A percentile compares a stretch with the other conserved stretches of the same genome.
phyloP scores from a whole-genome alignment of 2,113 vertebrate species.

The Plecturocebus donacophilus region DNA sequence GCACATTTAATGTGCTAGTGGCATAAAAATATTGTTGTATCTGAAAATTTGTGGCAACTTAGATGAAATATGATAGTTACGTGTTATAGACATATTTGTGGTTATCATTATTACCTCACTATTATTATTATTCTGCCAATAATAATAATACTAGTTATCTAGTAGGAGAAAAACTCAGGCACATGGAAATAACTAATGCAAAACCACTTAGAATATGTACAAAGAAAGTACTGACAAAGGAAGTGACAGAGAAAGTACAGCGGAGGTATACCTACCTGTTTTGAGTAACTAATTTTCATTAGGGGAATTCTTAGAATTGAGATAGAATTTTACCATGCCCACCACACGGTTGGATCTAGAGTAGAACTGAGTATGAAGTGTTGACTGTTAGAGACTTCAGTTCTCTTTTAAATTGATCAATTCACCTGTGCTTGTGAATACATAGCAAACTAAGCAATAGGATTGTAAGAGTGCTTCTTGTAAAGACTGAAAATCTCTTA shows the following conservation, averaged over 20 bases:
- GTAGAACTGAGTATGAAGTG: background rate
- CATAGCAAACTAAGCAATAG: background rate
- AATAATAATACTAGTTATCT: no score
- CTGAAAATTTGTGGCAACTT: background rate
- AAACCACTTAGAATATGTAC: background rate
- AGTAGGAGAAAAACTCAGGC: background rate
- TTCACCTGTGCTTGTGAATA: constrained; percentile 1
- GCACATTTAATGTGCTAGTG: background rate
- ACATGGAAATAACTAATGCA: background rate
- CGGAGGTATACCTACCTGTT: background rate
- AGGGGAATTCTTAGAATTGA: background rate
- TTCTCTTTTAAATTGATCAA: background rate
- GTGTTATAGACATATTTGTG: background rate
- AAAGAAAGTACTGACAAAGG: background rate
- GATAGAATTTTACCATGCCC: background rate
- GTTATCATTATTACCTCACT: background rate
- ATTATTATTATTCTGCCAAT: background rate
- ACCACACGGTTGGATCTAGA: background rate
- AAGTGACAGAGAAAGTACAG: background rate
- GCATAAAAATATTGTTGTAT: background rate
- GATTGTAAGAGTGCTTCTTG: background rate
- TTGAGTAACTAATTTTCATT: background rate
- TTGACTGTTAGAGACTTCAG: background rate
- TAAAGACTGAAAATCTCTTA: constrained; percentile 4
- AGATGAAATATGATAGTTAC: background rate